phyloP scores from a whole-genome alignment of 2,888 invertebrate species.

The Anarsia innoxiella region DNA sequence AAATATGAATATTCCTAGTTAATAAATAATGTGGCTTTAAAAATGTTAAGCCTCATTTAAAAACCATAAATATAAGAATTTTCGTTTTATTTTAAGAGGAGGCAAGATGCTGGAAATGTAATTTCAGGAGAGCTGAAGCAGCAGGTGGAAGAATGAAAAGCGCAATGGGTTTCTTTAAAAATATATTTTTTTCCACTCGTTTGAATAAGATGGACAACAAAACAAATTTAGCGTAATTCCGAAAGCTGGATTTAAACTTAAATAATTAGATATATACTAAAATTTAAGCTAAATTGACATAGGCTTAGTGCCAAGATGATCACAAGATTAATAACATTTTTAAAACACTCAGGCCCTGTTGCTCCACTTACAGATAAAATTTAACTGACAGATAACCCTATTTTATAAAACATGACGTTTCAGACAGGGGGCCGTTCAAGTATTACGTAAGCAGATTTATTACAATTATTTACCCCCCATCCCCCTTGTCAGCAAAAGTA shows the following conservation, averaged over 20 bases:
- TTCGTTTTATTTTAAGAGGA: too few relatives aligned
- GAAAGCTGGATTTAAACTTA: slow-evolving; percentile 65
- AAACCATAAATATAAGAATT: too few relatives aligned
- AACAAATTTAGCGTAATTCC: slow-evolving; percentile 41
- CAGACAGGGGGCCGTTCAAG: too few relatives aligned
- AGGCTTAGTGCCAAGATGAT: slow-evolving; percentile 37
- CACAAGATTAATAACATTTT: slow-evolving; percentile 30
- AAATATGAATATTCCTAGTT: too few relatives aligned
- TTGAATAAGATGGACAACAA: slow-evolving; percentile 67
- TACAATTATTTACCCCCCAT: too few relatives aligned
- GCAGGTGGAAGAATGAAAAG: slow-evolving; percentile 67
- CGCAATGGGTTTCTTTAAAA: slow-evolving; percentile 60
- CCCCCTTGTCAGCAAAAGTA: too few relatives aligned
- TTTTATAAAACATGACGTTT: too few relatives aligned
- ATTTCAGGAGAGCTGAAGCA: slow-evolving; percentile 36
- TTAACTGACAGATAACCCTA: not conserved
- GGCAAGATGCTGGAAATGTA: too few relatives aligned
- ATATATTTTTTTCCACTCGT: slow-evolving; percentile 64
- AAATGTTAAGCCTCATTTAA: too few relatives aligned
- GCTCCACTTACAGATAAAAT: not conserved
- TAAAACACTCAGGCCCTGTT: not conserved
- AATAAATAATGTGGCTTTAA: too few relatives aligned
- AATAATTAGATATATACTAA: slow-evolving; percentile 22
- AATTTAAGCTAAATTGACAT: slow-evolving; percentile 39
- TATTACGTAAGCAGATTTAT: too few relatives aligned